Percentiles rank a stretch among this genome's conserved stretches.
phyloP scores from a whole-genome alignment of 2,797 vertebrate species.

The Acanthornis magna region DNA sequence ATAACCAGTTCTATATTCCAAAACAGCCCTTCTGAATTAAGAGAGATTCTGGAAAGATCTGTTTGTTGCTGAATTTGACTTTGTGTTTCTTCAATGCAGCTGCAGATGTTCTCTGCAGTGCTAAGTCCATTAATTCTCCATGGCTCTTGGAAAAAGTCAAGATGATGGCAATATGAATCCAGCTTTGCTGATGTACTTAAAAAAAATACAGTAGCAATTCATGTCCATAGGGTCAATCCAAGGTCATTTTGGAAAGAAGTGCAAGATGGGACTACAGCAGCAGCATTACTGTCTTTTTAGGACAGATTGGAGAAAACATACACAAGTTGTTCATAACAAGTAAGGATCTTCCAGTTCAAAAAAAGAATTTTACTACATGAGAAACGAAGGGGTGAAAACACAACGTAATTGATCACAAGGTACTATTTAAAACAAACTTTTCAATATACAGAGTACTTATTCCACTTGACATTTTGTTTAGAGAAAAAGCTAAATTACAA shows the following conservation, averaged over 20 bases:
- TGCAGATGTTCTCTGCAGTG: not conserved
- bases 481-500: constrained; percentile 36
- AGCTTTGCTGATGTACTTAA: constrained; percentile 32
- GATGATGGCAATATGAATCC: constrained; percentile 6
- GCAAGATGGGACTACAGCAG: not conserved
- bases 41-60: not conserved
- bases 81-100: constrained; percentile 14
- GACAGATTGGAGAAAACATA: constrained; percentile 1
- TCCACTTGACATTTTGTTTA: not conserved
- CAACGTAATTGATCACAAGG: constrained; percentile 20
- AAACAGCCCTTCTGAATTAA: constrained; percentile 45
- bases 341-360: constrained; percentile 54
- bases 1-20: constrained; percentile 12
- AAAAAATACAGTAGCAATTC: constrained; percentile 20
- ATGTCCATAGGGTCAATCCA: constrained; percentile 1
- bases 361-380: constrained; percentile 21
- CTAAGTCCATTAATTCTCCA: constrained; percentile 9
- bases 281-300: not conserved
- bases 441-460: constrained; percentile 35
- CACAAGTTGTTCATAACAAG: not conserved
- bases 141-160: not conserved
- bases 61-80: not conserved
- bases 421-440: constrained; percentile 13
- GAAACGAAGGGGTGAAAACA: constrained; percentile 11
- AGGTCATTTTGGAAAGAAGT: not conserved